Percentiles rank a stretch among this genome's conserved stretches.
Conservation (phyloP, 2,888 invertebrate species). For the Xanthia togata region DNA sequence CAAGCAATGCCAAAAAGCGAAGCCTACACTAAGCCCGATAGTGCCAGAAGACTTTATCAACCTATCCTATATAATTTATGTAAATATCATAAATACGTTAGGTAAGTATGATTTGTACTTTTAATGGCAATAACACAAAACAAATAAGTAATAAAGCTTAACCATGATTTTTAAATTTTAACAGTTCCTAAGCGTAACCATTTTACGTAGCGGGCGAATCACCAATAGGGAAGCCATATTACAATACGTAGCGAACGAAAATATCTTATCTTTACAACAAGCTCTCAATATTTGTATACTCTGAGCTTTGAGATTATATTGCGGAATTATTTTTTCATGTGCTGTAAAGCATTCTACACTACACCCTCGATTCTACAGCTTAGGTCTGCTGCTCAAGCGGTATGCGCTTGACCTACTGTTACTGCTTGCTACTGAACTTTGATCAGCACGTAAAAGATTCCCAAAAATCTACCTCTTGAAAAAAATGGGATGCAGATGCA, state of each 20-base stretch:
- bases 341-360: neutral
- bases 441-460: neutral
- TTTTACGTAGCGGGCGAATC: constrained; percentile 18
- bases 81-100: neutral
- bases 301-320: constrained; percentile 16
- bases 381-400: neutral
- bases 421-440: neutral
- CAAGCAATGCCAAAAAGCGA: neutral
- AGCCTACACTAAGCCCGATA: neutral
- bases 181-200: constrained; percentile 12
- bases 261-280: constrained; percentile 14
- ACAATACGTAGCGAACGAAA: constrained; percentile 5
- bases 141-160: constrained; percentile 8
- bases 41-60: too few species aligned
- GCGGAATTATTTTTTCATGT: neutral
- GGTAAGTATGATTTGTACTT: constrained; percentile 1
- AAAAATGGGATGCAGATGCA: too few species aligned
- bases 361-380: neutral
- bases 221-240: too few species aligned
- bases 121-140: constrained; percentile 11
- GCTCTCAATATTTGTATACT: constrained; percentile 11
- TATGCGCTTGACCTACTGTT: too few species aligned
- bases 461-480: neutral
- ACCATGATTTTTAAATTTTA: constrained; percentile 20
- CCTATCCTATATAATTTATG: neutral